Percentiles rank a stretch among this genome's conserved stretches.
These are phyloP conservation scores for Hoplodrina ambigua DNA, from an alignment of 2,888 invertebrate species.

Conservation along the genomic window DNA sequence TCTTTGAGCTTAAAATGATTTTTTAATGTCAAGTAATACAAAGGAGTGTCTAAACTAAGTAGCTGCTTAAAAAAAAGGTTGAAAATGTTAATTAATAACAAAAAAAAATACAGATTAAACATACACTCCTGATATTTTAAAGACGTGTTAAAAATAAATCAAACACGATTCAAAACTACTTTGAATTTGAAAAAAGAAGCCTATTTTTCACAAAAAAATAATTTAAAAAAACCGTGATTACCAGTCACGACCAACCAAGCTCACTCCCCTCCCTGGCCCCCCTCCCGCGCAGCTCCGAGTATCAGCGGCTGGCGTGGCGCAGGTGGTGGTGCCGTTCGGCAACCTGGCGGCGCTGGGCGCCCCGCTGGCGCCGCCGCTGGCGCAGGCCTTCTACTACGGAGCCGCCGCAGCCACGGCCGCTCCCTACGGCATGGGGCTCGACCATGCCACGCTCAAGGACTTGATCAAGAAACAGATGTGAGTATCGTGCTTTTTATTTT, in stretches of 20 bases:
- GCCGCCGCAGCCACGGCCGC: conserved; percentile 85
- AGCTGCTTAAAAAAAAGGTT: too few relatives aligned
- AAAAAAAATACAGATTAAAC: too few relatives aligned
- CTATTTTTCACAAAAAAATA: too few relatives aligned
- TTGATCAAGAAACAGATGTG: conserved; percentile 97
- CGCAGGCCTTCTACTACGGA: conserved; percentile 91
- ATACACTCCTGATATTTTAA: too few relatives aligned
- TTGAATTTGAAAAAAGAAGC: too few relatives aligned
- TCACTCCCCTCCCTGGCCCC: conserved; percentile 36
- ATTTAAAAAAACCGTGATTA: too few relatives aligned
- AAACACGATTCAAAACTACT: too few relatives aligned
- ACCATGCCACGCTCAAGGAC: conserved; percentile 93
- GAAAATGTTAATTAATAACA: too few relatives aligned
- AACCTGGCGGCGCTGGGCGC: conserved; percentile 68
- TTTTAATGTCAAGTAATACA: too few relatives aligned
- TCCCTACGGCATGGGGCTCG: conserved; percentile 89
- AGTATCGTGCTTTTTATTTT: conserved; percentile 82
- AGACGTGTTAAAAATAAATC: too few relatives aligned
- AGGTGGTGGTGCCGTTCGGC: conserved; percentile 84
- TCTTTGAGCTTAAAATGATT: background rate
- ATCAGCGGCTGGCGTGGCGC: conserved; percentile 78
- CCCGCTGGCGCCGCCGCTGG: conserved; percentile 78
- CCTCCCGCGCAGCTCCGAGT: conserved; percentile 76
- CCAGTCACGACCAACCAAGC: background rate
- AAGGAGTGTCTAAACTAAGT: too few relatives aligned